These are phyloP conservation scores for Champsocephalus gunnari DNA, from an alignment of 2,797 vertebrate genomes.

Conservation along the genomic window DNA sequence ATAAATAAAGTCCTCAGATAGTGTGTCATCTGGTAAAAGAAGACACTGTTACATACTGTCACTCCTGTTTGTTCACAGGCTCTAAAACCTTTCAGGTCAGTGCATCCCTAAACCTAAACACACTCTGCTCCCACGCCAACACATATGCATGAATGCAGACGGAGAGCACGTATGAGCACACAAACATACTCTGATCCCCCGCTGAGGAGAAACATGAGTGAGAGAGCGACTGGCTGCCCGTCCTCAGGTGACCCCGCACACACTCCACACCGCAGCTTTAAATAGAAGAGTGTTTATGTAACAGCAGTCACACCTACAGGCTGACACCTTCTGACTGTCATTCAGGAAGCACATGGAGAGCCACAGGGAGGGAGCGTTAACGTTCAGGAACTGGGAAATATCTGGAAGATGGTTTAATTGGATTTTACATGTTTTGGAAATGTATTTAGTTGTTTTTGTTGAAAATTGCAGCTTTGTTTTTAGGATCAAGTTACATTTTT, in stretches of 20 bases:
- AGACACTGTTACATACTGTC: slow-evolving; percentile 19
- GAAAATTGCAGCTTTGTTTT: not conserved
- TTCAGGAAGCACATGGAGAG: not conserved
- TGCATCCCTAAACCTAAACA: slow-evolving; percentile 29
- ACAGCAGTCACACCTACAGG: slow-evolving; percentile 14
- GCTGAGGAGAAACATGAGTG: not conserved
- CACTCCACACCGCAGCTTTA: slow-evolving; percentile 35
- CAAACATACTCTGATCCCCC: slow-evolving; percentile 30
- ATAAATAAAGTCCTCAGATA: slow-evolving; percentile 2
- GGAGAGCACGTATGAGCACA: slow-evolving; percentile 15
- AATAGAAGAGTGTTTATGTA: slow-evolving; percentile 54
- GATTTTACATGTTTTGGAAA: not conserved
- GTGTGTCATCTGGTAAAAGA: slow-evolving; percentile 31
- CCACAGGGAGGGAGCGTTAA: not conserved
- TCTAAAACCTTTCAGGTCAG: slow-evolving; percentile 44
- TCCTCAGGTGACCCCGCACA: slow-evolving; percentile 53
- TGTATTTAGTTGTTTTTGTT: not conserved
- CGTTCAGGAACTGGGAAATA: no score
- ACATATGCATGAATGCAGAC: slow-evolving; percentile 33
- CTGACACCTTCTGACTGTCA: slow-evolving; percentile 10
- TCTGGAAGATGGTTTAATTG: no score
- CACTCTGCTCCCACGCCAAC: slow-evolving; percentile 6
- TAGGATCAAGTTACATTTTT: not conserved
- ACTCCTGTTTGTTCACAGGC: slow-evolving; percentile 10
- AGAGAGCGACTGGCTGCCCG: not conserved